A percentile compares a stretch with the other conserved stretches of the same genome.
phyloP scores from a whole-genome alignment of 2,888 invertebrate genomes.

The Crossocerus cetratus region DNA sequence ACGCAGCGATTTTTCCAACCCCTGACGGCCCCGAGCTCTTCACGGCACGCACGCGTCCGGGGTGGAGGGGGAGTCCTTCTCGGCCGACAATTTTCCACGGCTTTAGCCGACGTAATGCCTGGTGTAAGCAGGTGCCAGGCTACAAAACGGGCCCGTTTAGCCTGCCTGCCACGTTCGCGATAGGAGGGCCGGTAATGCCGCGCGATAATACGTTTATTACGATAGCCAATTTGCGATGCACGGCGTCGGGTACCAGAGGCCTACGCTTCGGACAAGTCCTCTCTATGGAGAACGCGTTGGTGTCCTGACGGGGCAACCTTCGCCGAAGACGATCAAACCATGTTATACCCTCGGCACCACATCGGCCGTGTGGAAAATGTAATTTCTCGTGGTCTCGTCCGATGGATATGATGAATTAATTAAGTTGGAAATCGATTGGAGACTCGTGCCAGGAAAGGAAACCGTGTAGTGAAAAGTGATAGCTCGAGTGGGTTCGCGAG shows the following conservation, averaged over 20 bases:
- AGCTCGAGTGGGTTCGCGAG: neutral
- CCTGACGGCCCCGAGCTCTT: conserved; percentile 17
- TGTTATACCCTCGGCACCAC: neutral
- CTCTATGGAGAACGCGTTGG: conserved; percentile 32
- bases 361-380: neutral
- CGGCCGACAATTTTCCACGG: conserved; percentile 44
- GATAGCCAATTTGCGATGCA: conserved; percentile 61
- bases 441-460: neutral
- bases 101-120: conserved; percentile 39
- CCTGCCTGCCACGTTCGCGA: conserved; percentile 50
- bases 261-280: conserved; percentile 21
- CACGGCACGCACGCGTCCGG: conserved; percentile 23
- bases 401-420: neutral
- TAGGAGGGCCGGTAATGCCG: conserved; percentile 36
- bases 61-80: neutral
- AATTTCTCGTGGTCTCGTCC: neutral
- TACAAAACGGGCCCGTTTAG: conserved; percentile 50
- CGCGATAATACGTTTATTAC: conserved; percentile 65
- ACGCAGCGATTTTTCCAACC: conserved; percentile 32
- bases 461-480: neutral
- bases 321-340: neutral
- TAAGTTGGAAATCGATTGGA: no score
- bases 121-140: conserved; percentile 49
- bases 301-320: conserved; percentile 54
- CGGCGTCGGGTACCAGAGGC: conserved; percentile 12